Base-by-base conservation (phyloP, 2,888 invertebrate species). In the Taphrorychus bicolor region DNA sequence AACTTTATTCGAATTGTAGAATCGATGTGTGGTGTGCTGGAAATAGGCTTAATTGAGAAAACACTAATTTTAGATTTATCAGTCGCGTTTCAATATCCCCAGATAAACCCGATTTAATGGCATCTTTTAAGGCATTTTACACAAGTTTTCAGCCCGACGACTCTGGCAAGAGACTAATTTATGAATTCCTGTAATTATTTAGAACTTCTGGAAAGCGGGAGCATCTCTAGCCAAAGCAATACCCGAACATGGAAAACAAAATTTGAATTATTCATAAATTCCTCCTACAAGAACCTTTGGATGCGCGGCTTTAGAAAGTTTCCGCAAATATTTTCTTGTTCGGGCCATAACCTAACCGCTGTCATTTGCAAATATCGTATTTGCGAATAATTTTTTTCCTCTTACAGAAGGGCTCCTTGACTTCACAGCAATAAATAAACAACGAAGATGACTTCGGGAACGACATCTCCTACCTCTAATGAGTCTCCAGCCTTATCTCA, bases 401-500 rank as follows among this genome's bases (percentile, higher is more conserved):
- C n/a, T 58, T 54, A 3, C 59, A 67, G 67, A 18, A 48, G 40
- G 17, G 48, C 49, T 59, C 59, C 59, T 67, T 62, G 53, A 65
- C 54, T 69, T 22, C 17, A 61, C 57, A 66, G 51, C 51, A 56
- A 61, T 53, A 54, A 65, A 23, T n/a, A 14, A 63, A 40, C 59
- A 54, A 58, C 52, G 73, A 69, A 45, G 70, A 79, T 79, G 79
- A 78, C 79, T 59, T 79, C 79, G 51, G 79, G 77, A 57, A 78
- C 79, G 42, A 76, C 77, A 60, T 77, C 80, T 19, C 78, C 78
- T 53, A 77, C 77, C 51, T 78, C 78, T 57, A 76, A 77, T 53
- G 78, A 79, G 70, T 79, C 79, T 59, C 80, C 79, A 71, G 76
- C 78, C 56, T 72, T 79, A 66, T 74, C 75, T 16, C 78, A 78